Base-by-base conservation (phyloP, 2,888 invertebrate genomes). In the Cantharis nigra region DNA sequence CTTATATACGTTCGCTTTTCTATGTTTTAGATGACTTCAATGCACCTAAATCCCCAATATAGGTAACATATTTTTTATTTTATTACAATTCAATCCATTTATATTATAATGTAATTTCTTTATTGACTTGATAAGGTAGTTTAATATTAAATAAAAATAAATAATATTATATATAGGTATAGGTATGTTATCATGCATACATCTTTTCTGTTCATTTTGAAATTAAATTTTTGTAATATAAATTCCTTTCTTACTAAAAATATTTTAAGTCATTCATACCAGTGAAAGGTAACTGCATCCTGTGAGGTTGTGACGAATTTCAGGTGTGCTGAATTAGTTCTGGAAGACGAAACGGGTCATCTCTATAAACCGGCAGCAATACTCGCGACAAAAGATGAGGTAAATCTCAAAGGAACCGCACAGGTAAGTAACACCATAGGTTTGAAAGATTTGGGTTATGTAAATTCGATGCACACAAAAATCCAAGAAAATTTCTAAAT, bases 1-100 rank as follows among this genome's bases (percentile, higher is more conserved):
- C 83, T 80, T 82, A 80, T 82, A 79, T 77, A 77, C 78, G 78
- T 80, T 81, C 81, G 77, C 81, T 80, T 80, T 82, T 77, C 77
- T 79, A 81, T 79, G 81, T 80, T 80, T 77, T 77, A 78, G 72
- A 77, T 77, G 77, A 72, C 74, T 63, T 70, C 73, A 79, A 79
- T 75, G 74, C 78, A 75, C 70, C 76, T 30, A 74, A 69, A 76
- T 71, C 73, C 71, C 16, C 70, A 63, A 76, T 72, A 67, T 78
- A 78, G 78, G 78, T 75, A 75, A 72, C 73, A 78, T 75, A 78
- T 78, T 78, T 78, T 78, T 75, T 77, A 71, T 77, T 77, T 77
- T 77, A 77, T 77, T 69, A 65, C 71, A 62, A 64, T 69, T 69
- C 74, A 63, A 71, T 71, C 64, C 64, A 71, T 71, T 74, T 71